Evolutionary conservation across 2,797 vertebrate species (phyloP), one percentile per base, ranked within the genome.

Genomic region (Anguilla marmorata): DNA sequence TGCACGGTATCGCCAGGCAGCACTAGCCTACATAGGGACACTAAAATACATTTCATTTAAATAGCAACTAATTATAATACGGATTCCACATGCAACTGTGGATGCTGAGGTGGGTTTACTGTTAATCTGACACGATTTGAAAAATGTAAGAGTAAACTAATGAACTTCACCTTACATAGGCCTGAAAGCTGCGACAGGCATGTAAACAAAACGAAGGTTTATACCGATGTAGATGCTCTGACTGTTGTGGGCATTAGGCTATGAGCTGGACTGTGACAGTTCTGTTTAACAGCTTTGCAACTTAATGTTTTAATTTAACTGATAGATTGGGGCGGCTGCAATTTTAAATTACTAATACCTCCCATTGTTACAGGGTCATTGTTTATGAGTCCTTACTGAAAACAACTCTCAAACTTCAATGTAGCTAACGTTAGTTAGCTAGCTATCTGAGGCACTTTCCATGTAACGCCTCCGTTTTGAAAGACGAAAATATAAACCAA

Each of bases 381-480:
- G 79, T 82, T 30, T 50, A 8, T 54, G 48, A 37, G 19, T 72
- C 54, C 76, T 24, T 69, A 84, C 50, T 79, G 60, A 90, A 86
- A 90, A 85, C 86, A 90, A 91, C 83, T 86, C 87, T 2, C 85
- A 89, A 92, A 92, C 88, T 92, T 91, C 83, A 88, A 85, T 90
- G 89, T 82, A 82, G 72, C 72, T 74, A 74, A 24, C 45, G 74
- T 45, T 1, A 79, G 33, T 33, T 79, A 79, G 24, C 79, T 50
- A 87, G 74, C 74, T 16, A 82, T 19, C 79, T 50, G 33, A 82
- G 72, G 93, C 92, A 93, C 92, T 91, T 90, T 84, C 72, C 87
- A 86, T 50, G 89, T 92, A 92, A 94, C 95, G 90, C 94, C 94
- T 92, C 12, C 69, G 84, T 14, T 0, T 88, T 92, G 94, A 96